Conservation (phyloP, 2,113 vertebrate genomes). For the Empidonax alnorum region DNA sequence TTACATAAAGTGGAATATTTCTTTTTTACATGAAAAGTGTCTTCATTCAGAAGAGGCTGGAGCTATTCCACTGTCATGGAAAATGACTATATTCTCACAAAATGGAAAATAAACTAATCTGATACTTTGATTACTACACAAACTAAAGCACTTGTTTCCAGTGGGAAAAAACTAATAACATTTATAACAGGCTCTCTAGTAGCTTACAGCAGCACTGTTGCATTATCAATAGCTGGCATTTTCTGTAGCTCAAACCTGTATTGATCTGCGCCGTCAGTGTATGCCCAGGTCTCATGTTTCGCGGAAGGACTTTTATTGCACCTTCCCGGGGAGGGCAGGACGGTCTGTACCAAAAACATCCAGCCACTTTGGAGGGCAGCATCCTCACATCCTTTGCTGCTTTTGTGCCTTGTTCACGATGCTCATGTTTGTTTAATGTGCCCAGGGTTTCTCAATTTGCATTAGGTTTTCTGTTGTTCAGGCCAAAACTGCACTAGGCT, state of each 20-base stretch:
- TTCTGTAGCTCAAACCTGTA: not conserved
- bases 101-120: not conserved
- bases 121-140: not conserved
- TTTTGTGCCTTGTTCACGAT: fast-evolving
- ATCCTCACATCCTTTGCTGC: not conserved
- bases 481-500: not conserved
- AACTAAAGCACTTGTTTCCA: not conserved
- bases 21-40: not conserved
- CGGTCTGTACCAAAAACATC: fast-evolving
- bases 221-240: not conserved
- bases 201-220: not conserved
- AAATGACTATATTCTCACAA: not conserved
- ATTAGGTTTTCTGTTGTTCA: fast-evolving
- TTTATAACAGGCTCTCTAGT: not conserved
- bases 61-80: not conserved
- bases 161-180: not conserved
- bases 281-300: not conserved
- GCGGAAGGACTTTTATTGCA: not conserved
- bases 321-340: not conserved
- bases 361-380: fast-evolving
- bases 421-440: not conserved
- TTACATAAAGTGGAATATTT: not conserved
- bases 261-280: fast-evolving
- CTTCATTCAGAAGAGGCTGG: not conserved
- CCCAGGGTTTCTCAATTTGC: fast-evolving